Evolutionary conservation across 1,140 invertebrate species (phyloP).

Genomic region (Aleiodes sp.): DNA sequence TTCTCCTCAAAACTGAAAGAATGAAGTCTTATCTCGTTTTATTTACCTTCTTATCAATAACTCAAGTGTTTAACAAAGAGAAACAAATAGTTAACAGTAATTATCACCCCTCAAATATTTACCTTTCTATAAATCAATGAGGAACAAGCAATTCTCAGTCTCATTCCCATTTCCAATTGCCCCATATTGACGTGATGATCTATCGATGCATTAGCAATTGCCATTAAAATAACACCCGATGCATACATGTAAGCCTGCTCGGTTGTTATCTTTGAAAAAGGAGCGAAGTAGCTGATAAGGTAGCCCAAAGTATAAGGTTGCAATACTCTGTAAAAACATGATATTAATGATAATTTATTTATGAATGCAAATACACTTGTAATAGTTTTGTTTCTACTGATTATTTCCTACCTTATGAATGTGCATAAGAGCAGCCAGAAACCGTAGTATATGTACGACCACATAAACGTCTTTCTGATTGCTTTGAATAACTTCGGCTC

Average conservation of each 20-base stretch:
- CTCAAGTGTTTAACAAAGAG: too few species aligned
- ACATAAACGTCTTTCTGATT: slow-evolving; percentile 57
- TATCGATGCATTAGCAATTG: slow-evolving; percentile 57
- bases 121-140: slow-evolving; percentile 70
- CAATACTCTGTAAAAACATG: slow-evolving; percentile 47
- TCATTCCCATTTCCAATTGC: slow-evolving; percentile 66
- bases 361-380: too few species aligned
- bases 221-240: slow-evolving; percentile 57
- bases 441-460: slow-evolving; percentile 48
- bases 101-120: too few species aligned
- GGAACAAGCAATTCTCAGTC: slow-evolving; percentile 66
- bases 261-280: slow-evolving; percentile 47
- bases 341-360: background rate
- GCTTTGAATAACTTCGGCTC: slow-evolving; percentile 56
- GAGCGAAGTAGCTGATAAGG: slow-evolving; percentile 65
- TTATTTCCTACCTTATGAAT: slow-evolving; percentile 43
- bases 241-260: slow-evolving; percentile 63
- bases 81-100: slow-evolving; percentile 16
- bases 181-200: slow-evolving; percentile 61
- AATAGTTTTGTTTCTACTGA: background rate
- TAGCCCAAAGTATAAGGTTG: slow-evolving; percentile 59
- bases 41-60: too few species aligned
- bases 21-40: too few species aligned
- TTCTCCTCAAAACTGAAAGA: too few species aligned
- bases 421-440: slow-evolving; percentile 42